Evolutionary conservation across 1,140 invertebrate species (phyloP), one percentile per base, ranked within the genome.

Genomic region (Neodiprion lecontei): DNA sequence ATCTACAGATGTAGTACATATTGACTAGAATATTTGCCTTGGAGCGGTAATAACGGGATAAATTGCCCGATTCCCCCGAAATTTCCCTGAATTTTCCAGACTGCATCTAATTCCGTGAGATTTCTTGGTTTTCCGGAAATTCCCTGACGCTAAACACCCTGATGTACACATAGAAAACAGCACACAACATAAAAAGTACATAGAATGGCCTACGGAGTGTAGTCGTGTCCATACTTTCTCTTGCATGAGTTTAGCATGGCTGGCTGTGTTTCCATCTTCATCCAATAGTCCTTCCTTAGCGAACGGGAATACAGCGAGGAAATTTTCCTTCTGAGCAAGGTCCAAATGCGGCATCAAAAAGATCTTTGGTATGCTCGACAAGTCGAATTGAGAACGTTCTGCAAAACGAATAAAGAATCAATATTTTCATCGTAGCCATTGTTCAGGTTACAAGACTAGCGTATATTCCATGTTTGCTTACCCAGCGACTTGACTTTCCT

Each of bases 311-410:
- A 99, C 95, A 78, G 93, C 91, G 77, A 93, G 92, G 86, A 99
- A 99, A 76, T 95, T 95, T 74, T 94, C 91, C 65, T 92, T 90
- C 83, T 96, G 92, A 80, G 94, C 95, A 66, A 99, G 89, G 83
- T 93, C 92, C 85, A 99, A 94, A 74, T 92, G 91, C 8, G 93
- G 91, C 82, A 94, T 93, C 81, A 97, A 91, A 90, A 98, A 99
- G 82, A 98, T 94, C 87, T 92, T 93, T 75, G 96, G 96, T 84
- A 98, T 94, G 74, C 91, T 90, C 74, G 91, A 90, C 21, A 92
- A 86, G 83, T 93, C 92, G 79, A 89, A 88, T 77, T 89, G 85
- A 68, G 80, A 79, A 76, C 83, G 87, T 77, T 90, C 89, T 89
- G 75, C 11, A 84, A 85, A 76, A 53, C 47, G 75, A 48, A 50